Base-by-base conservation (phyloP, 1,140 invertebrate species). In the Drosophila takahashii region DNA sequence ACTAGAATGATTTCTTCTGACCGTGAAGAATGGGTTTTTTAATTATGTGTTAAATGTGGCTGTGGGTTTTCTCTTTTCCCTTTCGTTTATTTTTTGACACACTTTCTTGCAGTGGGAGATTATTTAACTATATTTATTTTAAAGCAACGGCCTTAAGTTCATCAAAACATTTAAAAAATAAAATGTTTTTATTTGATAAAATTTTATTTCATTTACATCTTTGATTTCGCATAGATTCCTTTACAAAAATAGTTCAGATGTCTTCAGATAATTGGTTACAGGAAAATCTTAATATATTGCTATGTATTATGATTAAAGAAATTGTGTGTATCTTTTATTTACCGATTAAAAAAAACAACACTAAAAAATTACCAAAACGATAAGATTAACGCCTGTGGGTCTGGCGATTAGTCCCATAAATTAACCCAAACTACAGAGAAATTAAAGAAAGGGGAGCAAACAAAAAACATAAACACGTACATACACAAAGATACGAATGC, bases 41-140 rank as follows among this genome's bases (percentile, higher is more conserved):
- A 87, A 87, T 81, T 66, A 83, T 64, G 69, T 81, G 83, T 60
- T 71, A 79, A 81, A 50, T 45, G 48, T 57, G 54, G 44, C 47
- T 56, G 41, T 6, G 57, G 22, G 27, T 36, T 32, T 36, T 54
- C 15, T 15, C 48, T 60, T 44, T 42, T 66, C 8, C 32, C 39
- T 64, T 47, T 52, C 36, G 11, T 56, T 64, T 26, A 10, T 53
- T 52, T 57, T 1, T 6, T 53, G 42, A 59, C 51, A 52, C 48
- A 51, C 47, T 65, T 47, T 52, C 15, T 10, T 16, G 41, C 16
- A 13, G 16, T 44, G 16, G 7, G 45, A 67, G 52, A 13, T 32
- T 32, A 32, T 15, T 10, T n/a, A 51, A 36, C 15, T 34, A 2
- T 15, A 50, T n/a, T 10, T n/a, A n/a, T 32, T 18, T 22, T 0